Evolutionary conservation across 2,797 vertebrate genomes (phyloP).

Genomic region (Moxostoma hubbsi): DNA sequence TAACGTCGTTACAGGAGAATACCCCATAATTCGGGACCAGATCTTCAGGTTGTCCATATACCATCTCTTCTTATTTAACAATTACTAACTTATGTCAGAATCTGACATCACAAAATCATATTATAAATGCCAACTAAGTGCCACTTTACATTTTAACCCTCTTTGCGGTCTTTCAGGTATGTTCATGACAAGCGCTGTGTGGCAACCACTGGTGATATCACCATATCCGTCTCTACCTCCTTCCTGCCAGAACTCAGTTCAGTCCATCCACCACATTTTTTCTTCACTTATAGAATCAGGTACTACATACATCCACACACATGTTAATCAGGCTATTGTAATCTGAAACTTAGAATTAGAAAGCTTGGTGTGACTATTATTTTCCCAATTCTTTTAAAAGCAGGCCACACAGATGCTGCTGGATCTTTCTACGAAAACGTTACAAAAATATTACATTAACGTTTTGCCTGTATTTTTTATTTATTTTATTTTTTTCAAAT

Average conservation of each 20-base stretch:
- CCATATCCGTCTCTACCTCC: slow-evolving; percentile 93
- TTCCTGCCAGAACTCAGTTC: slow-evolving; percentile 97
- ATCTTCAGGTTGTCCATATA: slow-evolving; percentile 90
- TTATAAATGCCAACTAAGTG: not conserved
- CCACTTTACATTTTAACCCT: not conserved
- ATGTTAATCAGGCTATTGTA: not conserved
- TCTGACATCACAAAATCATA: not conserved
- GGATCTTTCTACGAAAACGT: too few species aligned
- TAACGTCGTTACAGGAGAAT: slow-evolving; percentile 90
- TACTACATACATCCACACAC: slow-evolving; percentile 62
- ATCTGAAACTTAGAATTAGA: too few species aligned
- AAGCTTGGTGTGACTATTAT: not conserved
- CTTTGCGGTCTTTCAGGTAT: slow-evolving; percentile 77
- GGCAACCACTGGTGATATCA: slow-evolving; percentile 91
- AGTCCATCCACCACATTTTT: slow-evolving; percentile 94
- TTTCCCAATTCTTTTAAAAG: not conserved
- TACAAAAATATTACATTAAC: too few species aligned
- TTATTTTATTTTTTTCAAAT: too few species aligned
- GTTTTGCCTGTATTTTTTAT: not conserved
- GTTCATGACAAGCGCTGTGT: slow-evolving; percentile 92
- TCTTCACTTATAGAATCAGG: slow-evolving; percentile 99
- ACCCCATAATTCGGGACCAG: slow-evolving; percentile 96
- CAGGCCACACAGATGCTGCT: not conserved
- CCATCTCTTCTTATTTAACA: not conserved
- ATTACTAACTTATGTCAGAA: not conserved